Evolutionary conservation across 2,113 vertebrate genomes (phyloP), one percentile per base, ranked within the genome.

Genomic region (Mastomys natalensis): DNA sequence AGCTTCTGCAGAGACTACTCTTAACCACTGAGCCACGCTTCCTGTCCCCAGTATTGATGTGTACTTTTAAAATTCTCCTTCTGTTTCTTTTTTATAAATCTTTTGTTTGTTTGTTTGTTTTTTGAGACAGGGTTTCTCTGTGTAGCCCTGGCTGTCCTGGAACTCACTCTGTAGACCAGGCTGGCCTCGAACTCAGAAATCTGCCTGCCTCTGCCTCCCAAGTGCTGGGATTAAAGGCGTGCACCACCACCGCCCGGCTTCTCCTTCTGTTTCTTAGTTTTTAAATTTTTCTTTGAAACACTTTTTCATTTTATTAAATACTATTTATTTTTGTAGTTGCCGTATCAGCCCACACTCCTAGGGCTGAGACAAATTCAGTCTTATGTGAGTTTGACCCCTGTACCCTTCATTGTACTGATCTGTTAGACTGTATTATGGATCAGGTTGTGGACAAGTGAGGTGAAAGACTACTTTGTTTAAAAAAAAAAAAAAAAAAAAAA

Each of bases 401-500:
- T 5, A 90, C 73, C 40, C 77, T 87, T 94, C 24, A 70, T 11
- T 84, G 64, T 37, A 19, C 88, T 48, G 7, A 3, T 80, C 37
- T 97, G 72, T 45, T 88, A 86, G 85, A 76, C 89, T 34, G 60
- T 37, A 55, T 92, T 93, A 45, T 90, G 53, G 22, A 64, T 85
- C 78, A 62, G 92, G 70, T 26, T 94, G 45, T 97, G 29, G 31
- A 60, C 40, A 80, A 77, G 51, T 90, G 68, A 92, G 1, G 22
- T 86, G 31, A n/a, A 92, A 95, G 45, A 88, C 16, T 80, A 7
- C 94, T 96, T 87, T 97, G 40, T 81, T 86, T 48, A n/a, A n/a
- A n/a, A n/a, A n/a, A n/a, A n/a, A 51, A 11, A 73, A 29, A 89
- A 81, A 95, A 96, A 51, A 11, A 73, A 29, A 51, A 11, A 73